Evolutionary conservation across 2,888 invertebrate genomes (phyloP).

Genomic region (Galeopsomyia nigrocyanea): DNA sequence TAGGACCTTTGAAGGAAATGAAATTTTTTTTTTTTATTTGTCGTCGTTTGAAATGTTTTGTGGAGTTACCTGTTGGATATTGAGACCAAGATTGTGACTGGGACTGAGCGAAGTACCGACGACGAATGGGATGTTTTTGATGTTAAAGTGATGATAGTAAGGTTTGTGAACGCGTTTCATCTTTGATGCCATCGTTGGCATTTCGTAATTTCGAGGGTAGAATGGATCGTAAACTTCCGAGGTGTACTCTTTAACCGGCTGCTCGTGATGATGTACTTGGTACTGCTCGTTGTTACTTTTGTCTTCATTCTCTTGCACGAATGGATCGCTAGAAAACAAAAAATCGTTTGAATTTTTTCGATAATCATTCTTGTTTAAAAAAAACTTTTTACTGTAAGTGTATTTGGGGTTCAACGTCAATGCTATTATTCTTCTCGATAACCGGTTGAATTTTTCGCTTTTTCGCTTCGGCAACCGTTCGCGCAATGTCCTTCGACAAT

Average conservation of each 20-base stretch:
- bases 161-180: constrained; percentile 75
- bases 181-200: constrained; percentile 77
- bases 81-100: constrained; percentile 77
- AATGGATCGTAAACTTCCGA: constrained; percentile 51
- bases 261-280: neutral
- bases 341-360: neutral
- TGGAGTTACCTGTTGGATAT: constrained; percentile 73
- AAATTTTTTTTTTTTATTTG: constrained; percentile 1
- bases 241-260: neutral
- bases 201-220: constrained; percentile 69
- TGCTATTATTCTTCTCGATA: neutral
- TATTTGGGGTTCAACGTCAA: neutral
- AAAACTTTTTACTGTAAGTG: neutral
- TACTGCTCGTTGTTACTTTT: neutral
- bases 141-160: constrained; percentile 70
- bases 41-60: constrained; percentile 8
- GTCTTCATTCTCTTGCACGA: neutral
- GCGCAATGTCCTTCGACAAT: neutral
- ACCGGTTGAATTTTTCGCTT: constrained; percentile 4
- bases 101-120: constrained; percentile 75
- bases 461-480: neutral
- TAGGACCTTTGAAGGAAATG: constrained; percentile 54
- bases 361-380: neutral
- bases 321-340: neutral
- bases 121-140: constrained; percentile 75